Conservation (phyloP, 1,140 invertebrate species). For the Drosophila parabipectinata region DNA sequence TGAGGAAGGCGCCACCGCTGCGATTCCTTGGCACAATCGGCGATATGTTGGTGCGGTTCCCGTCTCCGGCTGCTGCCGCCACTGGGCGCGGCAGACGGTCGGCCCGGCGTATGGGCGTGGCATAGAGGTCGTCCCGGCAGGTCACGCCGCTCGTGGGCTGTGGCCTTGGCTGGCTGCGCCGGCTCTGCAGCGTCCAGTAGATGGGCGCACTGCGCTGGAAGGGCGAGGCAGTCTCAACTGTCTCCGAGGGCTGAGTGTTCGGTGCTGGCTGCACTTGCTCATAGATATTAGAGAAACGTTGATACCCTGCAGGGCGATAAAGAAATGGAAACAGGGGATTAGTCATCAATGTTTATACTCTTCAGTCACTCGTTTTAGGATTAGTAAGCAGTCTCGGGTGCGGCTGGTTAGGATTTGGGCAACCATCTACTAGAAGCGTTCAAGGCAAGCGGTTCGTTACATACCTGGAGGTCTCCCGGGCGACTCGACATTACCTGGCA, state of each 20-base stretch:
- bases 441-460: slow-evolving; percentile 51
- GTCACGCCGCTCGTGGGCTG: slow-evolving; percentile 38
- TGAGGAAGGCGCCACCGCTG: slow-evolving; percentile 84
- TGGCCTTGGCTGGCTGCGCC: slow-evolving; percentile 64
- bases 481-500: slow-evolving; percentile 27
- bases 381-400: slow-evolving; percentile 46
- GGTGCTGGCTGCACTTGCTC: slow-evolving; percentile 74
- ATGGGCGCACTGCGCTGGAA: slow-evolving; percentile 79
- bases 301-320: slow-evolving; percentile 65
- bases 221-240: slow-evolving; percentile 54
- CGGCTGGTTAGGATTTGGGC: slow-evolving; percentile 19
- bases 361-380: background rate
- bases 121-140: slow-evolving; percentile 81
- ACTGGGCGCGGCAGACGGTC: slow-evolving; percentile 70
- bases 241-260: slow-evolving; percentile 29
- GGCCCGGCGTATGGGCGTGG: slow-evolving; percentile 77
- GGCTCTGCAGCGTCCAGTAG: slow-evolving; percentile 84
- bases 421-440: slow-evolving; percentile 36
- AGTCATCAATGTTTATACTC: background rate
- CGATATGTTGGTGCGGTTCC: slow-evolving; percentile 85
- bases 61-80: slow-evolving; percentile 24
- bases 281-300: slow-evolving; percentile 83
- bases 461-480: slow-evolving; percentile 36
- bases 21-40: slow-evolving; percentile 87
- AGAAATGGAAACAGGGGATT: background rate